These are phyloP conservation scores for Gymnobelideus leadbeateri DNA, from an alignment of 2,113 vertebrate genomes.

Conservation along the genomic window DNA sequence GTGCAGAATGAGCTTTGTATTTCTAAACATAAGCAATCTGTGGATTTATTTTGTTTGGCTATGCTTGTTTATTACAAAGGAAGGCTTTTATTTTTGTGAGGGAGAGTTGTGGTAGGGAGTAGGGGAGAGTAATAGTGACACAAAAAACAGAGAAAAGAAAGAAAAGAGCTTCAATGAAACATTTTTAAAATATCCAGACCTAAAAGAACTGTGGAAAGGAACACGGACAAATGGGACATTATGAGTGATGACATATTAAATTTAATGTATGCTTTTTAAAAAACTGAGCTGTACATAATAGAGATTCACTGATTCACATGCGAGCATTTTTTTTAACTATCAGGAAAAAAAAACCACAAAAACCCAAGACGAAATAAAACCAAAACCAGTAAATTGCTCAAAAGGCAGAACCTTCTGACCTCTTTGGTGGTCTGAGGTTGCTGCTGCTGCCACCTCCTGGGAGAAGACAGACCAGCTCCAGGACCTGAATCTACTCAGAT, in stretches of 20 bases:
- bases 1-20: background rate
- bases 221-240: background rate
- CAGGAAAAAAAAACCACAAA: too few species aligned
- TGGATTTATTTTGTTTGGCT: background rate
- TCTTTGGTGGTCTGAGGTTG: slow-evolving; percentile 40
- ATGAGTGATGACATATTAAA: background rate
- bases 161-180: background rate
- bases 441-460: slow-evolving; percentile 76
- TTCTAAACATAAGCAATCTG: background rate
- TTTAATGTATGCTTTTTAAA: background rate
- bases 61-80: background rate
- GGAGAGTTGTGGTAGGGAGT: background rate
- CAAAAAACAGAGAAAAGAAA: background rate
- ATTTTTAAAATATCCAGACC: background rate
- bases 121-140: background rate
- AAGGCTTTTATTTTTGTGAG: background rate
- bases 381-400: background rate
- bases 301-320: background rate
- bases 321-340: background rate
- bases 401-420: slow-evolving; percentile 50
- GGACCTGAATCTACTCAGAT: slow-evolving; percentile 36
- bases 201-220: background rate
- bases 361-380: background rate
- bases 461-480: slow-evolving; percentile 63
- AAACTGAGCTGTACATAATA: background rate